phyloP scores from a whole-genome alignment of 2,797 vertebrate genomes.

The Apodemus agrarius region DNA sequence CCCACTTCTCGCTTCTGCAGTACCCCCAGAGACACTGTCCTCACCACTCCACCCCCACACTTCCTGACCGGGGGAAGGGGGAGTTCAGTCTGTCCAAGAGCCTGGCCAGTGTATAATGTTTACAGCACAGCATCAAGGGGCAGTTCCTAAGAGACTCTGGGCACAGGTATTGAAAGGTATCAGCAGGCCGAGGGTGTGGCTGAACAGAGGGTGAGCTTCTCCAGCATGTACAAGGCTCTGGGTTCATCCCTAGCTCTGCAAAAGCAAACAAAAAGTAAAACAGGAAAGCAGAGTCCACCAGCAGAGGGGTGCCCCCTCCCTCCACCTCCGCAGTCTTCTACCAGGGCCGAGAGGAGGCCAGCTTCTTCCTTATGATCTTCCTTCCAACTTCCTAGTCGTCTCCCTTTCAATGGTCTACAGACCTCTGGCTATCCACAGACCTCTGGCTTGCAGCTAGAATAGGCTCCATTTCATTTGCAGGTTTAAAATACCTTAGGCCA shows the following conservation, averaged over 20 bases:
- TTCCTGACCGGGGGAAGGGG: background rate
- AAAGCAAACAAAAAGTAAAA: background rate
- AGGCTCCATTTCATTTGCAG: background rate
- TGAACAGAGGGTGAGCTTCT: background rate
- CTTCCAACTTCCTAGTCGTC: background rate
- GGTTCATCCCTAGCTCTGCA: background rate
- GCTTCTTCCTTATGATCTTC: background rate
- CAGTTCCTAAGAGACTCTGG: background rate
- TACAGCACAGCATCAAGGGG: background rate
- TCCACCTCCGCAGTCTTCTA: background rate
- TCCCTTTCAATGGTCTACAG: background rate
- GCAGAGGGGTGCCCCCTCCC: background rate
- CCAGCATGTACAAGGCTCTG: background rate
- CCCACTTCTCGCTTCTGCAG: background rate
- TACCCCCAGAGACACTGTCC: background rate
- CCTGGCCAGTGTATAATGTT: background rate
- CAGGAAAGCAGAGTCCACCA: background rate
- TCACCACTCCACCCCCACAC: background rate
- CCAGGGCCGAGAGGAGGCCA: background rate
- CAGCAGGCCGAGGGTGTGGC: background rate
- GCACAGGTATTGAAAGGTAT: background rate
- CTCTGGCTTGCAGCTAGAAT: background rate
- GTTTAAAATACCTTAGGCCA: background rate
- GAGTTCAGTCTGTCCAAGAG: background rate
- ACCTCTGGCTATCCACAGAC: no score